phyloP scores from a whole-genome alignment of 2,797 vertebrate species.

The Hyperoplus lanceolatus region DNA sequence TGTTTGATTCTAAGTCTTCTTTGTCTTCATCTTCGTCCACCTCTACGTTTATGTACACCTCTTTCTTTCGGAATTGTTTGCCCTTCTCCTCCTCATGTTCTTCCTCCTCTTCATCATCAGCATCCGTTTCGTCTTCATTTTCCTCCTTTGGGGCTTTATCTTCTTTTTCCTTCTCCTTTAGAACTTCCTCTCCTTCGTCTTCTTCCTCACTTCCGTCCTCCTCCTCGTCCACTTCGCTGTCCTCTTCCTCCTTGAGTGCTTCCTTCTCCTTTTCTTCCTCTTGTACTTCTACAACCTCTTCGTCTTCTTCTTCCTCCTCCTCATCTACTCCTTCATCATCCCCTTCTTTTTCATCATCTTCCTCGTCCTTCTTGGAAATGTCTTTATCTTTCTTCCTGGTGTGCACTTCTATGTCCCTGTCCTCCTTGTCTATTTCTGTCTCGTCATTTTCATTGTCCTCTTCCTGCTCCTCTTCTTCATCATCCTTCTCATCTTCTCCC shows the following conservation, averaged over 20 bases:
- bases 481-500: not conserved
- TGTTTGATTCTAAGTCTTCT: not conserved
- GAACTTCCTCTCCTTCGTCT: not conserved
- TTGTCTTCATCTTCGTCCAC: not conserved
- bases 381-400: not conserved
- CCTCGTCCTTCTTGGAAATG: not conserved
- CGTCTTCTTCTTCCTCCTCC: not conserved
- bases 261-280: not conserved
- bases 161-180: not conserved
- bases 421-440: not conserved
- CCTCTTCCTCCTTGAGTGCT: not conserved
- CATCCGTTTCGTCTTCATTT: not conserved
- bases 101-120: not conserved
- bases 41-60: not conserved
- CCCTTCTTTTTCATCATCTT: not conserved
- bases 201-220: not conserved
- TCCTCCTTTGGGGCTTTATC: not conserved
- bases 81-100: not conserved
- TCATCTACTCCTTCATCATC: not conserved
- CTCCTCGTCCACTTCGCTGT: not conserved
- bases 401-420: not conserved
- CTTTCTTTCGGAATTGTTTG: not conserved
- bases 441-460: not conserved
- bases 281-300: not conserved
- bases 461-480: not conserved